Percentiles rank a stretch among this genome's conserved stretches.
Evolutionary conservation across 1,140 invertebrate species (phyloP).

Genomic region (Drosophila ficusphila): DNA sequence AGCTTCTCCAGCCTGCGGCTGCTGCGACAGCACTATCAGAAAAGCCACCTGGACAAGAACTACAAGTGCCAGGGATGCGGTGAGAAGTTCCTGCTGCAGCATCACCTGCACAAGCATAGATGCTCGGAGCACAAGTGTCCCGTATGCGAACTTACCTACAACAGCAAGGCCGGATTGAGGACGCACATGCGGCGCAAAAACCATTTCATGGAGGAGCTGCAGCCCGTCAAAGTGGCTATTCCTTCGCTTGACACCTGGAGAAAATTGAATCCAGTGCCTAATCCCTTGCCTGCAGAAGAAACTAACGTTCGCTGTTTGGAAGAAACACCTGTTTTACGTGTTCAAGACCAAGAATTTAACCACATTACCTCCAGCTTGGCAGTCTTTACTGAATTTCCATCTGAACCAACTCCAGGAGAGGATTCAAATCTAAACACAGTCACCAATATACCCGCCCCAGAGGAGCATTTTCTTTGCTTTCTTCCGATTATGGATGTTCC

Average conservation of each 20-base stretch:
- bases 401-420: background rate
- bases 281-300: background rate
- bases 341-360: background rate
- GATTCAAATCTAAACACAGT: too few species aligned
- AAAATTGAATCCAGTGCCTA: conserved; percentile 14
- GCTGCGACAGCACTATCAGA: conserved; percentile 87
- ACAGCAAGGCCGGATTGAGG: conserved; percentile 52
- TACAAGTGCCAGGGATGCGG: conserved; percentile 85
- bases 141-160: conserved; percentile 55
- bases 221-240: conserved; percentile 39
- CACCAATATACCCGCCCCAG: background rate
- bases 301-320: background rate
- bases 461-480: conserved; percentile 13
- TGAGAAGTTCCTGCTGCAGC: conserved; percentile 86
- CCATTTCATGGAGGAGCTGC: conserved; percentile 12
- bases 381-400: background rate
- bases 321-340: too few species aligned
- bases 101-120: conserved; percentile 84
- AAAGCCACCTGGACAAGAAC: conserved; percentile 86
- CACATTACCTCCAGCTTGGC: background rate
- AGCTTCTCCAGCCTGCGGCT: conserved; percentile 77
- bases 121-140: conserved; percentile 85
- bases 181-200: conserved; percentile 68
- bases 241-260: conserved; percentile 22
- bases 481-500: conserved; percentile 37